phyloP scores from a whole-genome alignment of 2,888 invertebrate species.

The Xestia rhomboidea region DNA sequence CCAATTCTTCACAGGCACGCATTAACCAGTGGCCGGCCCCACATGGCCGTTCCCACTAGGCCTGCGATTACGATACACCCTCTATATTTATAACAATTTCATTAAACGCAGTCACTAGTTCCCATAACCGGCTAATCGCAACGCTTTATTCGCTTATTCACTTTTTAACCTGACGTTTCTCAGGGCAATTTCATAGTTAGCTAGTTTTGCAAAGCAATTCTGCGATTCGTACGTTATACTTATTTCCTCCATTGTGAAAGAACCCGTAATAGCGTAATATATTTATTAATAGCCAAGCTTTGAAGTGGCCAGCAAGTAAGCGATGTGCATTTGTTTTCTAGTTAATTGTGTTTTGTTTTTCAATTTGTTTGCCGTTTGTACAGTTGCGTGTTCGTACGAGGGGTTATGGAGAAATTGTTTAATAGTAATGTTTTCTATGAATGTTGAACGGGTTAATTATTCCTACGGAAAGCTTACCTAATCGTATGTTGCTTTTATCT shows the following conservation, averaged over 20 bases:
- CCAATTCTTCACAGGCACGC: slow-evolving; percentile 41
- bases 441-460: neutral
- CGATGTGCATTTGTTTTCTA: slow-evolving; percentile 46
- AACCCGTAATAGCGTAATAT: slow-evolving; percentile 10
- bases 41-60: slow-evolving; percentile 80
- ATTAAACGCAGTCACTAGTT: slow-evolving; percentile 78
- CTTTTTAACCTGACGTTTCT: slow-evolving; percentile 72
- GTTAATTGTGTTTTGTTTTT: slow-evolving; percentile 36
- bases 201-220: slow-evolving; percentile 60
- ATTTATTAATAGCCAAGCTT: slow-evolving; percentile 53
- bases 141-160: slow-evolving; percentile 74
- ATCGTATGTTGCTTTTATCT: neutral
- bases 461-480: neutral
- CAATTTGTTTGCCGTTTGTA: slow-evolving; percentile 33
- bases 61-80: slow-evolving; percentile 75
- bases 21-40: slow-evolving; percentile 57
- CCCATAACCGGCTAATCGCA: slow-evolving; percentile 76
- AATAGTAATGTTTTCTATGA: neutral
- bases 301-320: slow-evolving; percentile 42
- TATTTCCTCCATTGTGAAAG: slow-evolving; percentile 22
- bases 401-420: neutral
- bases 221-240: slow-evolving; percentile 50
- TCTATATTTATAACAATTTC: slow-evolving; percentile 82
- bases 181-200: slow-evolving; percentile 70
- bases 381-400: slow-evolving; percentile 16